These are phyloP conservation scores for Ligdia adustata DNA, from an alignment of 2,888 invertebrate species.

Conservation along the genomic window DNA sequence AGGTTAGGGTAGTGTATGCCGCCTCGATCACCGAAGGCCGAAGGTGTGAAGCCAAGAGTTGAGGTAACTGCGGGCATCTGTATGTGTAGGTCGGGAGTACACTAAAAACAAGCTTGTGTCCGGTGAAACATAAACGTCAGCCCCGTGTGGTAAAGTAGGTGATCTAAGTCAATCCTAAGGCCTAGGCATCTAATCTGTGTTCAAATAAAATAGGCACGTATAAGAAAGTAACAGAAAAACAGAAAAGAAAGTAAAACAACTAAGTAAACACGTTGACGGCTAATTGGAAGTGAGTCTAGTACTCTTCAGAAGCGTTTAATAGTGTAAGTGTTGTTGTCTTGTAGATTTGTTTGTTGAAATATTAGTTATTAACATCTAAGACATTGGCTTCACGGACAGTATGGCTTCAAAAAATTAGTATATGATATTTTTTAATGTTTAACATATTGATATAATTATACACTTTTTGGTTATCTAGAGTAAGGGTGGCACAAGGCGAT, in stretches of 20 bases:
- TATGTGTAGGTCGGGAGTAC: slow-evolving; percentile 83
- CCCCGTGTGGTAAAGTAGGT: slow-evolving; percentile 81
- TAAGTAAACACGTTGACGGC: slow-evolving; percentile 79
- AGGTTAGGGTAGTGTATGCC: slow-evolving; percentile 73
- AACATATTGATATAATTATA: slow-evolving; percentile 31
- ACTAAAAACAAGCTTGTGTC: slow-evolving; percentile 83
- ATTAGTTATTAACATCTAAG: slow-evolving; percentile 44
- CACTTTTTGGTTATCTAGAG: slow-evolving; percentile 42
- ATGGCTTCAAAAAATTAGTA: slow-evolving; percentile 40
- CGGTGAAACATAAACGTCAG: slow-evolving; percentile 81
- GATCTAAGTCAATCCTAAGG: slow-evolving; percentile 81
- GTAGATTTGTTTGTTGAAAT: slow-evolving; percentile 45
- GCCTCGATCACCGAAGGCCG: slow-evolving; percentile 73
- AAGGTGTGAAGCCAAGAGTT: slow-evolving; percentile 83
- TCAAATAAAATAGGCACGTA: slow-evolving; percentile 78
- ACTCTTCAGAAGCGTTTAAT: slow-evolving; percentile 76
- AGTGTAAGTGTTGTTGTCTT: slow-evolving; percentile 72
- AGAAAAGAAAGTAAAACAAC: slow-evolving; percentile 70
- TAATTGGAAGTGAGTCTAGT: slow-evolving; percentile 77
- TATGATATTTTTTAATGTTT: slow-evolving; percentile 41
- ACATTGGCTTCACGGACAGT: no score
- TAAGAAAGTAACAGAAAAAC: slow-evolving; percentile 64
- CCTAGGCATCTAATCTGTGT: slow-evolving; percentile 83
- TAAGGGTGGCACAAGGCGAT: slow-evolving; percentile 61
- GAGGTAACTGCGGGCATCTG: slow-evolving; percentile 84